phyloP scores from a whole-genome alignment of 1,140 invertebrate genomes.

The Globodera rostochiensis region DNA sequence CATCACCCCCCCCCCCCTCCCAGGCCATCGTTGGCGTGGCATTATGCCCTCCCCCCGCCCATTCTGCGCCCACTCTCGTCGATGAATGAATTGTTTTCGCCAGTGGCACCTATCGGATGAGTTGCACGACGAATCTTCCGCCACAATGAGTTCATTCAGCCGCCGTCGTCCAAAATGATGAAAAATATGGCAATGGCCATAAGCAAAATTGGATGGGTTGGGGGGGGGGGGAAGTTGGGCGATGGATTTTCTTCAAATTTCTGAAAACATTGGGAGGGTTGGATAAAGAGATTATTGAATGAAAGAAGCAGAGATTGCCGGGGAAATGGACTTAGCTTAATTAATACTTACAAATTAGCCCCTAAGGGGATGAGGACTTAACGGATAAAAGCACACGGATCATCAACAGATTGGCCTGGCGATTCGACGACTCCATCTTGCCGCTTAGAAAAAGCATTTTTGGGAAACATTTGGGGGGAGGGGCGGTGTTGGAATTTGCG shows the following conservation, averaged over 20 bases:
- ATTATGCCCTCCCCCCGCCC: background rate
- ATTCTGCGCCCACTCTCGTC: background rate
- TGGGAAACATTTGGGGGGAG: background rate
- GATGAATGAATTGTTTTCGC: conserved; percentile 14
- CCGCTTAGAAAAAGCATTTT: too few relatives aligned
- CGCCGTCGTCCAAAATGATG: background rate
- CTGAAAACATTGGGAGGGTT: too few relatives aligned
- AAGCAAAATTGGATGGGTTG: conserved; percentile 3
- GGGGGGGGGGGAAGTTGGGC: background rate
- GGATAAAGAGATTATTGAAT: too few relatives aligned
- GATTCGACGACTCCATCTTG: too few relatives aligned
- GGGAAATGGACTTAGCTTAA: too few relatives aligned
- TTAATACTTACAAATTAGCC: too few relatives aligned
- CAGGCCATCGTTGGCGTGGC: background rate
- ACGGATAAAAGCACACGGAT: too few relatives aligned
- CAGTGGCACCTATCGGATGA: background rate
- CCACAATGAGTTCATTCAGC: conserved; percentile 8
- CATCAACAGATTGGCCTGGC: too few relatives aligned
- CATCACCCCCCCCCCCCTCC: too few relatives aligned
- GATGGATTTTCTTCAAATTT: background rate
- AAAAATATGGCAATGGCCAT: background rate
- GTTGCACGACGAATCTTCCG: conserved; percentile 13
- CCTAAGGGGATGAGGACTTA: too few relatives aligned
- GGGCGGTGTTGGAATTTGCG: too few relatives aligned
- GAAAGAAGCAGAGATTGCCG: too few relatives aligned